Evolutionary conservation across 2,113 vertebrate genomes (phyloP).

Genomic region (Tyto alba): DNA sequence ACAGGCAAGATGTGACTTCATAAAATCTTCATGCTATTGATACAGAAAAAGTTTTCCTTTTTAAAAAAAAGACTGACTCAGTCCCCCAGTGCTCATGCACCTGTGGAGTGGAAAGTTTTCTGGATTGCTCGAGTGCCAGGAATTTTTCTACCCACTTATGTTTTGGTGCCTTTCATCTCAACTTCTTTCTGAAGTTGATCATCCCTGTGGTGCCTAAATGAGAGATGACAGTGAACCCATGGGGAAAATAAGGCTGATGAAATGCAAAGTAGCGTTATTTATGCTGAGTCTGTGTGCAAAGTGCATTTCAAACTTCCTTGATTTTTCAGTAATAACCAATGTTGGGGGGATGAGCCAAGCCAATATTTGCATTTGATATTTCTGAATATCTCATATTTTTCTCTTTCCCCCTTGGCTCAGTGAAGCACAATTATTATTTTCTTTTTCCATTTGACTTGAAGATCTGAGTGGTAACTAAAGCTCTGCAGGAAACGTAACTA

Average conservation of each 20-base stretch:
- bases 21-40: not conserved
- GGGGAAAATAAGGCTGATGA: slow-evolving; percentile 59
- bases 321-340: slow-evolving; percentile 33
- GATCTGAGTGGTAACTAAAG: not conserved
- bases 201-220: slow-evolving; percentile 60
- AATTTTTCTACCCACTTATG: not conserved
- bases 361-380: slow-evolving; percentile 28
- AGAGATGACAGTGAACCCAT: slow-evolving; percentile 52
- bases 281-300: slow-evolving; percentile 41
- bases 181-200: slow-evolving; percentile 46
- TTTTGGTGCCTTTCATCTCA: slow-evolving; percentile 53
- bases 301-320: slow-evolving; percentile 51
- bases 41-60: not conserved
- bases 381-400: not conserved
- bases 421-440: not conserved
- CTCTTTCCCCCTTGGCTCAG: not conserved
- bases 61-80: not conserved
- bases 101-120: not conserved
- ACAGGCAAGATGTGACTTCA: not conserved
- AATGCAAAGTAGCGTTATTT: slow-evolving; percentile 45
- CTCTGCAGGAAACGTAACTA: not conserved
- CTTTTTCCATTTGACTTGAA: not conserved
- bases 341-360: not conserved
- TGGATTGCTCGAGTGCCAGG: not conserved
- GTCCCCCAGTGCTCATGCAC: not conserved